phyloP scores from a whole-genome alignment of 2,113 vertebrate species.

The Ochotona curzoniae region DNA sequence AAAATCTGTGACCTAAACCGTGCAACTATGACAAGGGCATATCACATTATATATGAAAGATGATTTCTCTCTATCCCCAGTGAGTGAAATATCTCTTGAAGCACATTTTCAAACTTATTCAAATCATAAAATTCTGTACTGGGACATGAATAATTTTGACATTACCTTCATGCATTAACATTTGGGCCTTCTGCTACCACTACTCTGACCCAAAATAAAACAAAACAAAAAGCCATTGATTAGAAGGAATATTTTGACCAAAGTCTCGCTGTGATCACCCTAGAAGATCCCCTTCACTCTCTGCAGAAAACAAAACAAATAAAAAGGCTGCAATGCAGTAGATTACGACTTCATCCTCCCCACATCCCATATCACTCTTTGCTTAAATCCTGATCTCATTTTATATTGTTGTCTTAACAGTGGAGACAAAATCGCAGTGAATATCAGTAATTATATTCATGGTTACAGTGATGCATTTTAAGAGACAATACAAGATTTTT shows the following conservation, averaged over 20 bases:
- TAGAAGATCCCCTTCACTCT: too few species aligned
- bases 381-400: not conserved
- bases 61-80: not conserved
- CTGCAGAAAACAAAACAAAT: not conserved
- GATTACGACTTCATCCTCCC: not conserved
- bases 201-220: not conserved
- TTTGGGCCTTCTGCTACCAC: not conserved
- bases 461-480: not conserved
- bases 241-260: not conserved
- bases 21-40: conserved; percentile 38
- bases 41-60: conserved; percentile 47
- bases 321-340: not conserved
- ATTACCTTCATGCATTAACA: not conserved
- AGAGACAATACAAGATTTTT: not conserved
- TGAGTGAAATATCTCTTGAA: conserved; percentile 53
- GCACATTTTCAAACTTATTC: conserved; percentile 49
- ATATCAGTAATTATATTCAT: conserved; percentile 23
- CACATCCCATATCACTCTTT: not conserved
- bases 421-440: conserved; percentile 6
- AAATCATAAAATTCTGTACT: conserved; percentile 1
- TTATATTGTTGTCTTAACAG: not conserved
- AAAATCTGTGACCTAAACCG: conserved; percentile 57
- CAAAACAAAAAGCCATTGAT: not conserved
- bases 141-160: conserved; percentile 23
- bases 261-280: not conserved